Conservation (phyloP, 2,113 vertebrate species). For the Eudyptes chrysolophus region DNA sequence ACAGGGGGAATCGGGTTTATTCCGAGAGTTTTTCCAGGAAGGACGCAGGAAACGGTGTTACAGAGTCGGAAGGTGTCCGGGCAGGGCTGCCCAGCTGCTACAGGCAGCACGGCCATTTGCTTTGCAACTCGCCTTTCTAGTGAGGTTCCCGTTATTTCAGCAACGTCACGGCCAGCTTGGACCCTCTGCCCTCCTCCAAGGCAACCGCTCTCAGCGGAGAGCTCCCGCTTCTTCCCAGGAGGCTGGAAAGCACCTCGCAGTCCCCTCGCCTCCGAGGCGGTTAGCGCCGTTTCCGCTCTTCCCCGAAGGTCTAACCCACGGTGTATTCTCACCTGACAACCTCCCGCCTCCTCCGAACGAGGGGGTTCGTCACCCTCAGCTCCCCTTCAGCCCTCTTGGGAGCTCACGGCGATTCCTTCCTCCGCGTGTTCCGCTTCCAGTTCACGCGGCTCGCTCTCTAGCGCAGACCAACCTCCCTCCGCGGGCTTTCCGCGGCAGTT, state of each 20-base stretch:
- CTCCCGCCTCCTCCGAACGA: background rate
- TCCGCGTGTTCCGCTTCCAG: background rate
- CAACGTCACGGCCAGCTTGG: no score
- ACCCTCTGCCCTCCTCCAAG: background rate
- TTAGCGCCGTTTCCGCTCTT: accelerated
- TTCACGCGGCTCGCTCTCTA: background rate
- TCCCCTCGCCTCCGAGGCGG: background rate
- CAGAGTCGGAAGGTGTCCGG: background rate
- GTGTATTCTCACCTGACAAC: background rate
- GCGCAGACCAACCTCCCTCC: background rate
- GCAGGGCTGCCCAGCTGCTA: background rate
- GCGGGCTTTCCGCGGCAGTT: accelerated
- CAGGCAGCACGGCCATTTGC: background rate
- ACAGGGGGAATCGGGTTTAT: accelerated
- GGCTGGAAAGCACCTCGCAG: background rate
- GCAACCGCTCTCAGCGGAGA: background rate
- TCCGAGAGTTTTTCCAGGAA: background rate
- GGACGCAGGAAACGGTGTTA: background rate
- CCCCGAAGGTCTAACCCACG: background rate
- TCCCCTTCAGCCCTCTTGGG: background rate
- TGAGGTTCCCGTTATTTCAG: background rate
- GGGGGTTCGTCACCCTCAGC: background rate
- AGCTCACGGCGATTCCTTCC: background rate
- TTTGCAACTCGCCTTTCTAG: background rate
- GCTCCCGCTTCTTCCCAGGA: background rate